Evolutionary conservation across 2,888 invertebrate species (phyloP), one percentile per base, ranked within the genome.

Genomic region (Drosophila mettleri): DNA sequence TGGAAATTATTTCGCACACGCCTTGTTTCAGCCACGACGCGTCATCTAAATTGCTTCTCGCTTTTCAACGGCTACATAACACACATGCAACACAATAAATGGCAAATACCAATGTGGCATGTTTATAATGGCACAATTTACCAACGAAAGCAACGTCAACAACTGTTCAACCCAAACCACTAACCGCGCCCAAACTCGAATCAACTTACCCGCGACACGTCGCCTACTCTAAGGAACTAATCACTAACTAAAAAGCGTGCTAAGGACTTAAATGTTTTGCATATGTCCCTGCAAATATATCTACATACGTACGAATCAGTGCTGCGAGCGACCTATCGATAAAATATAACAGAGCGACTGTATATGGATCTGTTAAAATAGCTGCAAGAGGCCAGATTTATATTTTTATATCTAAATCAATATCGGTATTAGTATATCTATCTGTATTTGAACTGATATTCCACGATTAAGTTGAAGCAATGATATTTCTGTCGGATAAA

Each of bases 201-300:
- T 22, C 27, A 46, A 48, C 31, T 10, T n/a, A 24, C 20, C 33
- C 36, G 45, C 12, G 18, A 39, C 29, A 20, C n/a, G 53, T 34
- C 53, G 43, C 36, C 34, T 69, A 34, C 39, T 51, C 20, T 29
- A 41, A 33, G 27, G n/a, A 33, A 22, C 48, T 60, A 63, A 57
- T 60, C 48, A 59, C 43, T 29, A 58, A 12, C 39, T 46, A 46
- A 62, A 60, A 39, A 51, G 27, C 57, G 45, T 59, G 55, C 43
- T 46, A 45, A 53, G 36, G 58, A 61, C 57, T 54, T 20, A 45
- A 7, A 38, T 29, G 29, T 29, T 29, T 0, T 8, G 7, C 29
- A 29, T 29, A 29, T 29, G 29, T 8, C 3, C 5, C 2, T 8
- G 29, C 29, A 29, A 2, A 33, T 12, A 7, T 4, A 33, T 33